Conservation (phyloP, 35 echinoderm and acorn worm genomes). For the Patiria miniata region DNA sequence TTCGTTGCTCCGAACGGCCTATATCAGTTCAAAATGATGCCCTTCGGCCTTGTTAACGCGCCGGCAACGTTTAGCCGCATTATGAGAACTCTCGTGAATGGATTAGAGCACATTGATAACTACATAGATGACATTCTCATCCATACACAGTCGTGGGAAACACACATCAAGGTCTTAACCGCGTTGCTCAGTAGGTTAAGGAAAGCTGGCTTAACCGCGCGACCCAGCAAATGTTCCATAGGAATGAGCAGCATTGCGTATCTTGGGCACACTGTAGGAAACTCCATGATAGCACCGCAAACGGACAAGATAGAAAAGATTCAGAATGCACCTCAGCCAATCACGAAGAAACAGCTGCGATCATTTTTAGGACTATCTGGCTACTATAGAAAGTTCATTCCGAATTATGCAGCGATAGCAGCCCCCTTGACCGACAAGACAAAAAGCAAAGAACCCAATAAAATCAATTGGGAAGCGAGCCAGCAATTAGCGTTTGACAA, state of each 20-base stretch:
- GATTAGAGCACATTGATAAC: slow-evolving; percentile 34
- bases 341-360: no score
- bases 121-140: no score
- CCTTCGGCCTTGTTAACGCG: no score
- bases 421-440: no score
- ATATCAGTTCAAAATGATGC: slow-evolving; percentile 59
- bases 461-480: slow-evolving; percentile 19
- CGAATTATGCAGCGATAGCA: slow-evolving; percentile 59
- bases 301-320: slow-evolving; percentile 54
- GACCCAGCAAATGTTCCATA: no score
- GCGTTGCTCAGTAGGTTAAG: slow-evolving; percentile 17
- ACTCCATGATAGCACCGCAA: slow-evolving; percentile 18
- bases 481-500: slow-evolving; percentile 56
- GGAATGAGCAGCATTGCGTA: slow-evolving; percentile 47
- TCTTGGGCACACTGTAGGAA: slow-evolving; percentile 52
- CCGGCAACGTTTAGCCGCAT: slow-evolving; percentile 54
- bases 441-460: no score
- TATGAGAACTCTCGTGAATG: slow-evolving; percentile 51
- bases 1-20: slow-evolving; percentile 43
- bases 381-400: no score
- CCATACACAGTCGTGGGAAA: no score
- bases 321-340: slow-evolving; percentile 41
- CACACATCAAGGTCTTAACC: slow-evolving; percentile 22
- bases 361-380: no score
- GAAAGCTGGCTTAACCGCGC: slow-evolving; percentile 47